These are phyloP conservation scores for Achroia grisella DNA, from an alignment of 1,140 invertebrate species.

Conservation along the genomic window DNA sequence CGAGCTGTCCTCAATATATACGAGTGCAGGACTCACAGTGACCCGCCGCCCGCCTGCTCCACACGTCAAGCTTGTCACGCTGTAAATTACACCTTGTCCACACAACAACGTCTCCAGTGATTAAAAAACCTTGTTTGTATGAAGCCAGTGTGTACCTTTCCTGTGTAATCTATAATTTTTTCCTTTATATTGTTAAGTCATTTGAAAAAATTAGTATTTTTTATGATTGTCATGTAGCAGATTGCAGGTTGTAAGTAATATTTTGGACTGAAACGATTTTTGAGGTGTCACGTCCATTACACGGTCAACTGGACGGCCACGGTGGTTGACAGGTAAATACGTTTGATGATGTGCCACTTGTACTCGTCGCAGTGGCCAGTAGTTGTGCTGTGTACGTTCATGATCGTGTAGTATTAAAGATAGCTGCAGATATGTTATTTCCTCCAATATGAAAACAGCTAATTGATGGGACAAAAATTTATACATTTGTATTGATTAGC, in stretches of 20 bases:
- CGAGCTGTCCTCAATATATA: constrained; percentile 8
- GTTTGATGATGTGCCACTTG: too few relatives aligned
- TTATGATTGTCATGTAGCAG: constrained; percentile 2
- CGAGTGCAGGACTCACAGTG: constrained; percentile 13
- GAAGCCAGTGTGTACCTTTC: constrained; percentile 13
- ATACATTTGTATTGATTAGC: too few relatives aligned
- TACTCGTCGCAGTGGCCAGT: too few relatives aligned
- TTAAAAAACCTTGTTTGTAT: constrained; percentile 30
- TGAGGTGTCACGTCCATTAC: constrained; percentile 16
- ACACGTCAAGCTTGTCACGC: constrained; percentile 3
- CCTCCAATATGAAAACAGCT: too few relatives aligned
- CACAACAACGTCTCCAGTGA: constrained; percentile 13
- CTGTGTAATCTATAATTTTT: constrained; percentile 24
- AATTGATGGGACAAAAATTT: too few relatives aligned
- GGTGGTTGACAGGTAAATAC: too few relatives aligned
- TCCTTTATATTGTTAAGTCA: constrained; percentile 21
- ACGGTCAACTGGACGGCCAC: background rate
- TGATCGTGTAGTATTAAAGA: too few relatives aligned
- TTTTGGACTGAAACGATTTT: constrained; percentile 7
- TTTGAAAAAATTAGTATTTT: constrained; percentile 27
- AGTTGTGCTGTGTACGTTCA: too few relatives aligned
- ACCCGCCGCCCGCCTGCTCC: constrained; percentile 8
- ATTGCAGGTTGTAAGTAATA: constrained; percentile 6
- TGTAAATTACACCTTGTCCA: constrained; percentile 26
- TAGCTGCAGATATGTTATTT: too few relatives aligned